Percentiles rank a stretch among this genome's conserved stretches.
Evolutionary conservation across 2,797 vertebrate genomes (phyloP).

Genomic region (Cercopithecus petaurista): DNA sequence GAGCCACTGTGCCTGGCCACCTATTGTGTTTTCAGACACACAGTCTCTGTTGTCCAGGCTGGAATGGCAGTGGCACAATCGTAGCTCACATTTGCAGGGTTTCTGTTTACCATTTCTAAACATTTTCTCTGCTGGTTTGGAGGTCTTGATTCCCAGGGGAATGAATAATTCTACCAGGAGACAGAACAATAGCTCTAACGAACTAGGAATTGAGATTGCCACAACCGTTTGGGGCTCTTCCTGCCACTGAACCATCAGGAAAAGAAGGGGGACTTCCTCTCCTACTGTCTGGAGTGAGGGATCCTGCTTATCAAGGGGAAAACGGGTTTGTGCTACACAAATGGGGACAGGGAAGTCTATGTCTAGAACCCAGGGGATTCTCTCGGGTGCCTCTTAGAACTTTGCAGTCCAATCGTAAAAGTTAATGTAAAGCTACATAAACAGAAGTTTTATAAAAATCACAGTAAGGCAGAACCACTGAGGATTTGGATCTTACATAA

Average conservation of each 20-base stretch:
- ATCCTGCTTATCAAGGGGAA: neutral
- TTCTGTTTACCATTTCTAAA: neutral
- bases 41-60: no score
- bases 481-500: no score
- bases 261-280: neutral
- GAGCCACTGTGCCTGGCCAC: no score
- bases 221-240: neutral
- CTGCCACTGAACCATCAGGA: neutral
- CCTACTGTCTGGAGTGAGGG: neutral
- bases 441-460: neutral
- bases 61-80: no score
- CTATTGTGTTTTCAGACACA: no score
- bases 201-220: neutral
- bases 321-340: neutral
- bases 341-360: neutral
- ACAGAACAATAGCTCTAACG: neutral
- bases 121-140: neutral
- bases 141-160: neutral
- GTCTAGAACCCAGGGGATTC: no score
- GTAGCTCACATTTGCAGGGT: neutral
- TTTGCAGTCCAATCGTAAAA: neutral
- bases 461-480: neutral
- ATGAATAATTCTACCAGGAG: neutral
- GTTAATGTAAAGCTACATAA: neutral
- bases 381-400: neutral